Conservation (phyloP, 2,797 vertebrate genomes). For the Loriculus beryllinus region DNA sequence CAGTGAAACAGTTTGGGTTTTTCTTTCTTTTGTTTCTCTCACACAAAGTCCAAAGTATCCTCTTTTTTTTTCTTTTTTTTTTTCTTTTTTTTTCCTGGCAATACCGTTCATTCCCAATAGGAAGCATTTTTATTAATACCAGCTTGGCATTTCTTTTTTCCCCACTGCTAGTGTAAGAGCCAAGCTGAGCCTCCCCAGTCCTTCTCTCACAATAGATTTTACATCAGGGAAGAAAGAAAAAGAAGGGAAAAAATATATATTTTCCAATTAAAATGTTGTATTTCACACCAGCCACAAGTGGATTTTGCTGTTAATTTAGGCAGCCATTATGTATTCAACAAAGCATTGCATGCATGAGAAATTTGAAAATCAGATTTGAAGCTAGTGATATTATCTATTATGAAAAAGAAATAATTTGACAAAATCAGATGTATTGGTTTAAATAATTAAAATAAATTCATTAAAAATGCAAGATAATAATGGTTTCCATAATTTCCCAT, state of each 20-base stretch:
- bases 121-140: slow-evolving; percentile 68
- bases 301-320: background rate
- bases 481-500: background rate
- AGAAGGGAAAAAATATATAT: background rate
- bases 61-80: slow-evolving; percentile 65
- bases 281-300: slow-evolving; percentile 14
- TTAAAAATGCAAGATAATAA: background rate
- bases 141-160: slow-evolving; percentile 64
- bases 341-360: background rate
- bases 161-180: background rate
- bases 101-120: slow-evolving; percentile 60
- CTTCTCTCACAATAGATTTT: slow-evolving; percentile 9
- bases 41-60: slow-evolving; percentile 68
- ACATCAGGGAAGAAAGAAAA: background rate
- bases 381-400: background rate
- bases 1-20: background rate
- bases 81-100: slow-evolving; percentile 61
- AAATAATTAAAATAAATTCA: background rate
- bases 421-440: background rate
- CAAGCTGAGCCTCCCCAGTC: background rate
- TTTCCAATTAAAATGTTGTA: background rate
- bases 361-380: background rate
- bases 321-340: background rate
- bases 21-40: slow-evolving; percentile 52
- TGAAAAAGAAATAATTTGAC: background rate